These are phyloP conservation scores for Micromys minutus DNA, from an alignment of 2,113 vertebrate genomes.

Conservation along the genomic window DNA sequence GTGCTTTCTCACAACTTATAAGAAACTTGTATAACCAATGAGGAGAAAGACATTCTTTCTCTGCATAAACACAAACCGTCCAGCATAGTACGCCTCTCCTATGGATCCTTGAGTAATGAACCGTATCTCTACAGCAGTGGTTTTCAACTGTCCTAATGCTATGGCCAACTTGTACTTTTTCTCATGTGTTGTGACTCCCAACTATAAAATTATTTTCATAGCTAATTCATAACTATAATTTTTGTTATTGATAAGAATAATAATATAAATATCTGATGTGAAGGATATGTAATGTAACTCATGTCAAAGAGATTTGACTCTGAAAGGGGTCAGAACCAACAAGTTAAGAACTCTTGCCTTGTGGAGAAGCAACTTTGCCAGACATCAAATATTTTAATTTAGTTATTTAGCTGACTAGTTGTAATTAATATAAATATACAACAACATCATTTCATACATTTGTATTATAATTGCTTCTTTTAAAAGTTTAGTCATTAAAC, in stretches of 20 bases:
- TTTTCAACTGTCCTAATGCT: neutral
- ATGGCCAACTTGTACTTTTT: neutral
- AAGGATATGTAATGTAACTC: too few relatives aligned
- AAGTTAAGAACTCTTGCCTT: neutral
- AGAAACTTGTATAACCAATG: neutral
- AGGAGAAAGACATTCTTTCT: neutral
- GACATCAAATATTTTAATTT: neutral
- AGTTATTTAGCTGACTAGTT: constrained; percentile 40
- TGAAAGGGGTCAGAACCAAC: neutral
- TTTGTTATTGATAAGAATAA: neutral
- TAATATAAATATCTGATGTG: neutral
- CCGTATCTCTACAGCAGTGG: neutral
- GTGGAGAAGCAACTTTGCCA: neutral
- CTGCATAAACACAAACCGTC: neutral
- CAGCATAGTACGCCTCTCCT: neutral
- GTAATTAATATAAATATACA: constrained; percentile 66
- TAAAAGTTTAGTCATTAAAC: constrained; percentile 77
- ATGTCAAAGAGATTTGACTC: neutral
- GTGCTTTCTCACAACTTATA: neutral
- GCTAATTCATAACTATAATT: neutral
- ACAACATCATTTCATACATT: constrained; percentile 63
- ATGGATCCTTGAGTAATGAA: neutral
- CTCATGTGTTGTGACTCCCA: neutral
- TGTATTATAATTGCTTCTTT: constrained; percentile 69
- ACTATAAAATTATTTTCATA: neutral